Conservation (phyloP, 2,888 invertebrate species). For the Rhingia rostrata region DNA sequence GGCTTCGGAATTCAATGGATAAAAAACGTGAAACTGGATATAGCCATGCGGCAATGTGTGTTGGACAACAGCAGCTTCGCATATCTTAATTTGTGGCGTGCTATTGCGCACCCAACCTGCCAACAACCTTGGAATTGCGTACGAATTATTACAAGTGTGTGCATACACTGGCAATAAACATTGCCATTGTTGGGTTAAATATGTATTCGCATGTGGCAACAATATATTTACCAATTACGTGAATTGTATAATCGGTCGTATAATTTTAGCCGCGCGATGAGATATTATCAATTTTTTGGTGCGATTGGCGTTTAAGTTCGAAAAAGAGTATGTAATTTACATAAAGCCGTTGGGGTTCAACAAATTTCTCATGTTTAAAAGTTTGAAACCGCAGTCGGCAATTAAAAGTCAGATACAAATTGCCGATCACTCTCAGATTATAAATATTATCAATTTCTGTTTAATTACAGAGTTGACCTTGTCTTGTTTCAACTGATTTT, state of each 20-base stretch:
- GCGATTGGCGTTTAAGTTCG: constrained; percentile 38
- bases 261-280: constrained; percentile 48
- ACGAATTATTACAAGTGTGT: constrained; percentile 59
- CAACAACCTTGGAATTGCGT: constrained; percentile 66
- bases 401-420: neutral
- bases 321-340: constrained; percentile 38
- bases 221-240: constrained; percentile 73
- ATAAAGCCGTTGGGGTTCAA: constrained; percentile 18
- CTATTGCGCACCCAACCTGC: constrained; percentile 71
- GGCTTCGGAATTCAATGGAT: constrained; percentile 9
- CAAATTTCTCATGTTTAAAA: neutral
- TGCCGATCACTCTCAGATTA: neutral
- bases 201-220: constrained; percentile 66
- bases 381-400: neutral
- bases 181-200: constrained; percentile 65
- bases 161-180: constrained; percentile 63
- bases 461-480: neutral
- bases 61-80: constrained; percentile 44
- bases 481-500: neutral
- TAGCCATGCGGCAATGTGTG: constrained; percentile 32
- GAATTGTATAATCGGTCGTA: constrained; percentile 66
- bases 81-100: constrained; percentile 60
- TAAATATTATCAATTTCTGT: too few relatives aligned
- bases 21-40: constrained; percentile 36
- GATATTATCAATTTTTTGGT: constrained; percentile 38